These are phyloP conservation scores for Heteromurus nitidus DNA, from an alignment of 2,888 invertebrate genomes.

Conservation along the genomic window DNA sequence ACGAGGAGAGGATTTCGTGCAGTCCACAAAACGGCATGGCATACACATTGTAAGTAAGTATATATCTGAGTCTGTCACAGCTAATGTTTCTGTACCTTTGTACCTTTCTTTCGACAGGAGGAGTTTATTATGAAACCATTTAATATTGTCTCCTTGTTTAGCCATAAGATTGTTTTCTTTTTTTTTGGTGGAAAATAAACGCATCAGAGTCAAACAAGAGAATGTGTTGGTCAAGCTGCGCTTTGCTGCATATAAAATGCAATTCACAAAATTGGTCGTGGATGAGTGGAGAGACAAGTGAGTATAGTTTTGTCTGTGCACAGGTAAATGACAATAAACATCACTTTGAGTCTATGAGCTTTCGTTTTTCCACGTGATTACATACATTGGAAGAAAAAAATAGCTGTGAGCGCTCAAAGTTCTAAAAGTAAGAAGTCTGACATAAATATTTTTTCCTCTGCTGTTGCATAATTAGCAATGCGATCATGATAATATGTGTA, in stretches of 20 bases:
- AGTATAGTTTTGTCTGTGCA: no score
- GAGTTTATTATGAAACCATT: background rate
- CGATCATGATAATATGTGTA: constrained; percentile 26
- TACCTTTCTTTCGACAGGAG: background rate
- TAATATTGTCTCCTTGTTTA: background rate
- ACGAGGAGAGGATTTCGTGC: background rate
- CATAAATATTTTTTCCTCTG: constrained; percentile 27
- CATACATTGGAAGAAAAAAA: background rate
- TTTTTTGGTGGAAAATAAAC: background rate
- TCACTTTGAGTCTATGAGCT: background rate
- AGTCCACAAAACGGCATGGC: constrained; percentile 17
- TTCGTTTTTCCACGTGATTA: constrained; percentile 23
- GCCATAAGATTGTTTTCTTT: no score
- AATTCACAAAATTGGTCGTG: background rate
- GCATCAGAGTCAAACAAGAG: background rate
- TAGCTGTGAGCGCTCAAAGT: background rate
- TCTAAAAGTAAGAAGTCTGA: background rate
- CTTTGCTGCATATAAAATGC: background rate
- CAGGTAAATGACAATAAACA: constrained; percentile 20
- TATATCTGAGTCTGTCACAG: no score
- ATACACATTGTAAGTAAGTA: constrained; percentile 21
- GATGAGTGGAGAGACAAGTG: constrained; percentile 14
- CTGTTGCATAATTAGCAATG: constrained; percentile 46
- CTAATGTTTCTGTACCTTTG: background rate
- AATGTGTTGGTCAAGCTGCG: background rate